Base-by-base conservation (phyloP, 2,797 vertebrate species). In the Falco biarmicus region DNA sequence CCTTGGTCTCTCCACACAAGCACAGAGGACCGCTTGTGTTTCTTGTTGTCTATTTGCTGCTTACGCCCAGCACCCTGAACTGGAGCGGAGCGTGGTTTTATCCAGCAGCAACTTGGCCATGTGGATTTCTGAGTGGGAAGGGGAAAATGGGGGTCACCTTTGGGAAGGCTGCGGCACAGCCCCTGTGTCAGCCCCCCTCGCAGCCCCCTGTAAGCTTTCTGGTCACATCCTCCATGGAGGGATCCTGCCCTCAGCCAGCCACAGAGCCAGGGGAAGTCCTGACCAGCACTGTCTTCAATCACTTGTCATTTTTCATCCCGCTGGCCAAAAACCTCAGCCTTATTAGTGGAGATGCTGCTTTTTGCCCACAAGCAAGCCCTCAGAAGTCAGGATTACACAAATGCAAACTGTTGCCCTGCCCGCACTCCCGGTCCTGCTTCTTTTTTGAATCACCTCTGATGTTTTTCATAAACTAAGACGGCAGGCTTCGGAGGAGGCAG, bases 1-100 rank as follows among this genome's bases (percentile, higher is more conserved):
- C 17, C 50, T 75, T 51, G 61, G 18, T 37, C 32, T 71, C 8
- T 3, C 63, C 8, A 13, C 51, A 61, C 0, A 0, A 65, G n/a
- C 41, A 20, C 31, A 39, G 15, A 60, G 0, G 4, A 29, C 8
- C 3, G 0, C n/a, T 39, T 3, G 2, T 16, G 37, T 31, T 53
- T 69, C 60, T 61, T n/a, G 11, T n/a, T n/a, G 5, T 20, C 48
- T 43, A 1, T 54, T 64, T 94, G 26, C 34, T 4, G 12, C 63
- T 53, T 43, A 6, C 6, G 10, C 15, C 60, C 34, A 17, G 20
- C 0, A 3, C 24, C 26, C 18, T 34, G 64, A 37, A 54, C 45
- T 15, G 15, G 41, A 59, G 24, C 31, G 34, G n/a, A 48, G n/a
- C 4, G 22, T 47, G 84, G 61, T 12, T 43, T 82, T 32, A 51